Conservation (phyloP, 2,113 vertebrate species). For the Anolis sagrei region DNA sequence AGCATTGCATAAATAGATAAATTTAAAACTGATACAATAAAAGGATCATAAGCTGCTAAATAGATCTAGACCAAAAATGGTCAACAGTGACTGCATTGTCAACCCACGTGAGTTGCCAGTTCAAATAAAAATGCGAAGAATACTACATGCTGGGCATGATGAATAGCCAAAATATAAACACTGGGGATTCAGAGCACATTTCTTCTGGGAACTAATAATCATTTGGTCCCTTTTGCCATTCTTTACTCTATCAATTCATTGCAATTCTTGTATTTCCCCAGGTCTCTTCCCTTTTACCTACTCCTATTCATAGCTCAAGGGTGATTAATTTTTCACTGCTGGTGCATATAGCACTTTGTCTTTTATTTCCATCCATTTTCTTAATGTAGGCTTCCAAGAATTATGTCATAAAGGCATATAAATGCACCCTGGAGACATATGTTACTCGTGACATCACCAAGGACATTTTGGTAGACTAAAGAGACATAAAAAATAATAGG, state of each 20-base stretch:
- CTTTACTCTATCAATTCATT: constrained; percentile 1
- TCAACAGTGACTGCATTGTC: too few species aligned
- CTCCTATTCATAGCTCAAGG: background rate
- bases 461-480: background rate
- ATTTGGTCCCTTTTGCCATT: background rate
- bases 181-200: background rate
- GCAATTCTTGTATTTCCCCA: background rate
- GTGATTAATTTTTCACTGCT: constrained; percentile 17
- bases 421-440: constrained; percentile 2
- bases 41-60: too few species aligned
- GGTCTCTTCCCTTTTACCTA: background rate
- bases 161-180: background rate
- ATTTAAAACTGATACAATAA: too few species aligned
- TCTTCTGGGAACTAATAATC: background rate
- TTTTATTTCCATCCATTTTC: constrained; percentile 13
- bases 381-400: constrained; percentile 32
- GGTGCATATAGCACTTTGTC: constrained; percentile 4
- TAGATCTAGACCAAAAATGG: too few species aligned
- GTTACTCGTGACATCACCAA: background rate
- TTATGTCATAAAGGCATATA: constrained; percentile 7
- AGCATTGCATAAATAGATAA: too few species aligned
- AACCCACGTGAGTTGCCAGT: too few species aligned
- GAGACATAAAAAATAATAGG: background rate
- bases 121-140: too few species aligned
- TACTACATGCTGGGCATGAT: too few species aligned